A percentile compares a stretch with the other conserved stretches of the same genome.
Conservation (phyloP, 2,113 vertebrate genomes). For the Jacana jacana region DNA sequence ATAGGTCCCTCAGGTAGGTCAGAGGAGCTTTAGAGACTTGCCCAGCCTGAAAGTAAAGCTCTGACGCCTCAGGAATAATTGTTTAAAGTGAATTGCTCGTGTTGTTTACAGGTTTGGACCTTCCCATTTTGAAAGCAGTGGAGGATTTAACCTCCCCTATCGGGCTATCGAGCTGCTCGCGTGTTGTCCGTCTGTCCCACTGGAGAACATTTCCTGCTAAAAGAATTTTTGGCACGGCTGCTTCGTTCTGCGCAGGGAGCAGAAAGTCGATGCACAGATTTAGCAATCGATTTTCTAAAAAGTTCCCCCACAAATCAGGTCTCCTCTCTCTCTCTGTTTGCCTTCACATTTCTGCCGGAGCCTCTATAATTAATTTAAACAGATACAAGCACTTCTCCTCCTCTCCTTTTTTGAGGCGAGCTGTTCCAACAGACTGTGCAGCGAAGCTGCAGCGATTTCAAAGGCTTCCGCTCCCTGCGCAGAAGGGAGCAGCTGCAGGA, state of each 20-base stretch:
- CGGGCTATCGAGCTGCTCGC: not conserved
- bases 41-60: not conserved
- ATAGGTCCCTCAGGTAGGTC: not conserved
- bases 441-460: slow-evolving; percentile 57
- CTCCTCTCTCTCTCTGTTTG: slow-evolving; percentile 44
- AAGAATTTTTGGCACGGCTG: slow-evolving; percentile 7
- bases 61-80: not conserved
- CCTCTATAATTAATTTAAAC: slow-evolving; percentile 61
- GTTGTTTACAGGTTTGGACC: not conserved
- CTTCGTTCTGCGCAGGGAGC: not conserved
- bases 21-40: not conserved
- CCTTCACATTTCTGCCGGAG: slow-evolving; percentile 44
- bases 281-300: slow-evolving; percentile 28
- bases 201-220: slow-evolving; percentile 12
- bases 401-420: slow-evolving; percentile 40
- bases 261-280: slow-evolving; percentile 25
- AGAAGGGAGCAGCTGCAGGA: slow-evolving; percentile 63
- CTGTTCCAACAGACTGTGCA: slow-evolving; percentile 27
- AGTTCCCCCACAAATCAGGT: slow-evolving; percentile 34
- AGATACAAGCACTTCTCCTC: slow-evolving; percentile 57
- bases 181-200: not conserved
- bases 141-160: not conserved
- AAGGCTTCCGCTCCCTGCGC: slow-evolving; percentile 56
- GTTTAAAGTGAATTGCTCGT: not conserved
- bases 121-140: not conserved